phyloP scores from a whole-genome alignment of 2,797 vertebrate genomes.

The Siniperca obscura region DNA sequence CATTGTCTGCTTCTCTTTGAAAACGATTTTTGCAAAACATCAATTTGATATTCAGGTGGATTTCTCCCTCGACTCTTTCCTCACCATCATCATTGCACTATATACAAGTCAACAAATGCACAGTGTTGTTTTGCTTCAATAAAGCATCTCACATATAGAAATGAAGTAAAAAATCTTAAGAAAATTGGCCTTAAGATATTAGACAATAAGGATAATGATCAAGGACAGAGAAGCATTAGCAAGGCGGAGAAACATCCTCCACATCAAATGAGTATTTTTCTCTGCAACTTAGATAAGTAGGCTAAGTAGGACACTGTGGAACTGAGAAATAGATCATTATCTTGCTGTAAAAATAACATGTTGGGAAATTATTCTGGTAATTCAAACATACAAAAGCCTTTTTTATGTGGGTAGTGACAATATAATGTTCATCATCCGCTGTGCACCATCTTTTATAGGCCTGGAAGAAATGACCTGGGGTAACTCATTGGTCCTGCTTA shows the following conservation, averaged over 20 bases:
- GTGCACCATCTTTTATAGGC: constrained; percentile 44
- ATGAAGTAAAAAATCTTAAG: constrained; percentile 36
- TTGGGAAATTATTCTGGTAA: constrained; percentile 62
- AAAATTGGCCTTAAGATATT: constrained; percentile 65
- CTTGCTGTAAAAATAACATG: constrained; percentile 54
- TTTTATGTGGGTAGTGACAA: constrained; percentile 73
- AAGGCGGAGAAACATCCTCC: constrained; percentile 58
- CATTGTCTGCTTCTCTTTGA: constrained; percentile 48
- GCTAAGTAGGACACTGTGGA: constrained; percentile 77
- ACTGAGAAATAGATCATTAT: constrained; percentile 76
- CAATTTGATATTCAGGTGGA: constrained; percentile 44
- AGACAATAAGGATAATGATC: constrained; percentile 76
- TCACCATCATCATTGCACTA: neutral
- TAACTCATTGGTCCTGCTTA: constrained; percentile 30
- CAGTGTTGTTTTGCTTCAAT: constrained; percentile 28
- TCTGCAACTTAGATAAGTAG: constrained; percentile 70
- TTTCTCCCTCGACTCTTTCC: constrained; percentile 34
- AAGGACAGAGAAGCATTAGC: constrained; percentile 72
- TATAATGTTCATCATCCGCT: constrained; percentile 61
- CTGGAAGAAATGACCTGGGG: constrained; percentile 52
- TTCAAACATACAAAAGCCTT: constrained; percentile 68
- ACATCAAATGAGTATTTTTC: constrained; percentile 70
- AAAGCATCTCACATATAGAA: constrained; percentile 28
- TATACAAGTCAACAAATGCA: constrained; percentile 37
- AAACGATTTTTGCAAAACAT: constrained; percentile 48